Percentiles rank a stretch among this genome's conserved stretches.
Conservation (phyloP, 1,140 invertebrate species). For the Globodera rostochiensis region DNA sequence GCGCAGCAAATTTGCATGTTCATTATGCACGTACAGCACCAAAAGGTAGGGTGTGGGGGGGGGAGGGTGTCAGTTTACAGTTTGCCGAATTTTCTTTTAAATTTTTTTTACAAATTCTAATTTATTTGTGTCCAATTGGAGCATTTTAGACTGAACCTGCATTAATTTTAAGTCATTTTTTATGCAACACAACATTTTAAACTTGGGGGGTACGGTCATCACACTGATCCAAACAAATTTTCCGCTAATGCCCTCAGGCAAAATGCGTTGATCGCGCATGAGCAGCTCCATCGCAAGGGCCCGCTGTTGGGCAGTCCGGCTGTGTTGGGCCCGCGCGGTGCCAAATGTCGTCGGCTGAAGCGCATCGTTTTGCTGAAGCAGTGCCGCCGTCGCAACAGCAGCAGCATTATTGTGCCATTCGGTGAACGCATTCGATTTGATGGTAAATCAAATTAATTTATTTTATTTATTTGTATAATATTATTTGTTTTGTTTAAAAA, state of each 20-base stretch:
- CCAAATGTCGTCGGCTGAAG: slow-evolving; percentile 18
- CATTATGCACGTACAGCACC: slow-evolving; percentile 34
- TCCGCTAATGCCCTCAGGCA: not conserved
- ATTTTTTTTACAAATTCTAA: not conserved
- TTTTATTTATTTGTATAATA: not conserved
- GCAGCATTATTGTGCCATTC: not conserved
- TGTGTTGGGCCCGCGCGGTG: not conserved
- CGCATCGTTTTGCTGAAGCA: slow-evolving; percentile 3
- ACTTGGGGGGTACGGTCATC: too few relatives aligned
- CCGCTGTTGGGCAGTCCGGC: not conserved
- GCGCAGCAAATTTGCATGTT: slow-evolving; percentile 30
- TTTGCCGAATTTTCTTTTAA: not conserved
- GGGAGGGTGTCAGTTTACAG: too few relatives aligned
- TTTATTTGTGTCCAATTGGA: not conserved
- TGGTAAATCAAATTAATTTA: too few relatives aligned
- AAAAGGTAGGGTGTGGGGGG: slow-evolving; percentile 23
- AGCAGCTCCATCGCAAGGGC: slow-evolving; percentile 24
- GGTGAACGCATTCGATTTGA: slow-evolving; percentile 4
- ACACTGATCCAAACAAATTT: too few relatives aligned
- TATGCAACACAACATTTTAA: too few relatives aligned
- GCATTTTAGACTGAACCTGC: too few relatives aligned
- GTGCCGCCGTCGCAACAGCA: not conserved
- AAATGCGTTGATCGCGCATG: slow-evolving; percentile 23
- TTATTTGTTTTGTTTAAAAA: not conserved
- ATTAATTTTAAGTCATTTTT: too few relatives aligned